Percentiles rank a stretch among this genome's conserved stretches.
Evolutionary conservation across 2,888 invertebrate genomes (phyloP).

Genomic region (Limnephilus rhombicus): DNA sequence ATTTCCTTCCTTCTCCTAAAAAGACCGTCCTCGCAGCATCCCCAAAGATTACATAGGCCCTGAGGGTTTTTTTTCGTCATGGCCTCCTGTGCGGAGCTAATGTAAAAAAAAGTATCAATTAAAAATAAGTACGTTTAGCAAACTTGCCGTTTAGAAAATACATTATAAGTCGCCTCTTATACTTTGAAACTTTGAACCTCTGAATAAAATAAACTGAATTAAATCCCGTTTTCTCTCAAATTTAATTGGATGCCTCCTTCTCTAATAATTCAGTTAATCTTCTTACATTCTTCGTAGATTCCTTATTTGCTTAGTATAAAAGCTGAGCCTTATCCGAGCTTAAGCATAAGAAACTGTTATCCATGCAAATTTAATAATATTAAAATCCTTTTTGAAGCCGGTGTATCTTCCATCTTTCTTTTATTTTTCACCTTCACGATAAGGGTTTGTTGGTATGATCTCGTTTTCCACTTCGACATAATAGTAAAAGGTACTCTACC

Average conservation of each 20-base stretch:
- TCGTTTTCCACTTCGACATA: neutral
- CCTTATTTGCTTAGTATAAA: neutral
- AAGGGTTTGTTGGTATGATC: neutral
- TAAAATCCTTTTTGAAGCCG: neutral
- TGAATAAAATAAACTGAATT: neutral
- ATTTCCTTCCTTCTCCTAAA: too few species aligned
- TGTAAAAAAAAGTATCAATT: too few species aligned
- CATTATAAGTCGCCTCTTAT: neutral
- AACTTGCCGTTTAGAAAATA: neutral
- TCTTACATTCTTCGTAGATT: neutral
- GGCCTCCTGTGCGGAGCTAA: too few species aligned
- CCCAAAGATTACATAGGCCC: too few species aligned
- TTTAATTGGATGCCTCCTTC: neutral
- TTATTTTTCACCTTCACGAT: neutral
- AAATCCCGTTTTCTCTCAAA: neutral
- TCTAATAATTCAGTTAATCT: neutral
- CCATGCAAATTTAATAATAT: neutral
- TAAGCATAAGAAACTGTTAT: neutral
- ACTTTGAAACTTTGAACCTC: neutral
- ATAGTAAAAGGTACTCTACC: neutral
- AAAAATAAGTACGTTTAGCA: neutral
- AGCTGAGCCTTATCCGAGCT: neutral
- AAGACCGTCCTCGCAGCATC: too few species aligned
- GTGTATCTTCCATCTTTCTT: neutral
- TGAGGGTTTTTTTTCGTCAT: too few species aligned